These are phyloP conservation scores for Harmothoe impar DNA, from an alignment of 2,888 invertebrate species.

Conservation along the genomic window DNA sequence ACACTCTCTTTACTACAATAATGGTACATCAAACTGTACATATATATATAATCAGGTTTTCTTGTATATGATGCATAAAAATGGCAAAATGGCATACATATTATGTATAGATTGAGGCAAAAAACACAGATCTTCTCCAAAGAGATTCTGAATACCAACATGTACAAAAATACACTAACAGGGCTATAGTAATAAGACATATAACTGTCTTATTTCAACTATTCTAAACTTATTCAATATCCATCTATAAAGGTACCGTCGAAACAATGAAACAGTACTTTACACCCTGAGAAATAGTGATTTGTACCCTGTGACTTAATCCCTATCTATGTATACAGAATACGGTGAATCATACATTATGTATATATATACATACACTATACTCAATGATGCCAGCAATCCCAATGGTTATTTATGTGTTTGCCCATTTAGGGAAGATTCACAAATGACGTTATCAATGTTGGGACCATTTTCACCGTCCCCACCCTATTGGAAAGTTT, in stretches of 20 bases:
- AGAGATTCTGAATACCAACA: neutral
- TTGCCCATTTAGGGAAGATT: no score
- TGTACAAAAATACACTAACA: conserved; percentile 13
- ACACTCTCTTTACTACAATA: conserved; percentile 30
- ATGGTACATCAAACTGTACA: conserved; percentile 39
- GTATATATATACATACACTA: neutral
- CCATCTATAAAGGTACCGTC: neutral
- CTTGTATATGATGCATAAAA: conserved; percentile 20
- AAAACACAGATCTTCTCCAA: neutral
- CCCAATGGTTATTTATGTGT: neutral
- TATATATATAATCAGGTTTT: neutral
- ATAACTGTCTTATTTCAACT: neutral
- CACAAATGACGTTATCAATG: no score
- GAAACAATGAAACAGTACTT: neutral
- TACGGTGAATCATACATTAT: neutral
- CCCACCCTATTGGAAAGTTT: no score
- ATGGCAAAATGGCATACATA: conserved; percentile 52
- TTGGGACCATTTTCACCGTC: no score
- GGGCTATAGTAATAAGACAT: neutral
- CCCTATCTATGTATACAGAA: conserved; percentile 12
- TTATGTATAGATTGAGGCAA: neutral
- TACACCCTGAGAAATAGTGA: conserved; percentile 36
- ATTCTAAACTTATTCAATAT: conserved; percentile 11
- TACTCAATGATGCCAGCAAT: neutral
- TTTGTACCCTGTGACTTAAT: neutral